Conservation (phyloP, 1,140 invertebrate genomes). For the Drosophila watanabei region DNA sequence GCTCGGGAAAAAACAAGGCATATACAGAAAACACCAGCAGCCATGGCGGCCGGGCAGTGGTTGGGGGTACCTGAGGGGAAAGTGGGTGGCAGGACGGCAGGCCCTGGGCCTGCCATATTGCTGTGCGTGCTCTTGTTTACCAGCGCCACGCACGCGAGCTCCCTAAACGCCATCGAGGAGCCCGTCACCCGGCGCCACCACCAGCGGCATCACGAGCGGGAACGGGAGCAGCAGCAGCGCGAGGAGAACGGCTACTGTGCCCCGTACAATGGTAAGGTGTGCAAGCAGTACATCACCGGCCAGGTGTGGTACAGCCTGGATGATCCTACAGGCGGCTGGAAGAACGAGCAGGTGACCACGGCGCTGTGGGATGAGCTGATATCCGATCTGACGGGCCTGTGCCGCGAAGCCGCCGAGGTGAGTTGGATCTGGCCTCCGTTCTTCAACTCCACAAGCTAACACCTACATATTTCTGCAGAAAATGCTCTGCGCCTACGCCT, state of each 20-base stretch:
- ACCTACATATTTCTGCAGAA: slow-evolving; percentile 86
- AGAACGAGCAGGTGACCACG: slow-evolving; percentile 94
- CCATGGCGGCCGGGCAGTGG: slow-evolving; percentile 52
- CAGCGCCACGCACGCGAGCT: slow-evolving; percentile 57
- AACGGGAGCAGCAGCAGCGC: slow-evolving; percentile 19
- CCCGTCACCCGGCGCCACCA: slow-evolving; percentile 66
- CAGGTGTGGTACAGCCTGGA: slow-evolving; percentile 93
- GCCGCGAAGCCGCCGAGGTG: slow-evolving; percentile 94
- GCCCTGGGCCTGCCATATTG: slow-evolving; percentile 22
- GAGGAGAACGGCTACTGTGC: slow-evolving; percentile 91
- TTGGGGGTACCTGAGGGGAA: slow-evolving; percentile 27
- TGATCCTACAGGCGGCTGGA: slow-evolving; percentile 89
- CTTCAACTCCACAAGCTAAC: background rate
- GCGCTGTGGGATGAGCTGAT: slow-evolving; percentile 95
- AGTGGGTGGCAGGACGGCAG: slow-evolving; percentile 8
- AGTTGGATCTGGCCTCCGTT: background rate
- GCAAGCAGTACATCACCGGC: slow-evolving; percentile 91
- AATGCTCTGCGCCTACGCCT: slow-evolving; percentile 96
- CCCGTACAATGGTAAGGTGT: slow-evolving; percentile 95
- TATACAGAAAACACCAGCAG: slow-evolving; percentile 59
- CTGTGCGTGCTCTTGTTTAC: slow-evolving; percentile 76
- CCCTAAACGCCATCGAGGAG: slow-evolving; percentile 69
- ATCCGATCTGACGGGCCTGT: slow-evolving; percentile 91
- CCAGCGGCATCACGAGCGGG: slow-evolving; percentile 64
- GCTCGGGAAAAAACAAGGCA: slow-evolving; percentile 31